Evolutionary conservation across 2,888 invertebrate genomes (phyloP).

Genomic region (Rotaria socialis): DNA sequence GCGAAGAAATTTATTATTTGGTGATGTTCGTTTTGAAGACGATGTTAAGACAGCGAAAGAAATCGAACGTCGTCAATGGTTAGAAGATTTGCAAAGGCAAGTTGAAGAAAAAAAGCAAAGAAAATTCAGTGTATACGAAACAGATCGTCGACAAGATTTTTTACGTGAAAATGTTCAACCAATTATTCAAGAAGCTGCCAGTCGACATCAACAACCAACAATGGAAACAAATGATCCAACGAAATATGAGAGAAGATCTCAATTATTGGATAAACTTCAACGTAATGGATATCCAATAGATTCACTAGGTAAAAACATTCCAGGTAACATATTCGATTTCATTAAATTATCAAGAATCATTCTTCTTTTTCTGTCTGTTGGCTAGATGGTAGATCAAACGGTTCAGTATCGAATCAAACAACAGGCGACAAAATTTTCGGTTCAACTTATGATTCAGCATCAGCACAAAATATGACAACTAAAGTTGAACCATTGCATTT

Average conservation of each 20-base stretch:
- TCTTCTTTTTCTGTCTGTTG: not conserved
- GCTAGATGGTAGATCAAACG: not conserved
- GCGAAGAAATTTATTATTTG: conserved; percentile 42
- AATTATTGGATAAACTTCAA: not conserved
- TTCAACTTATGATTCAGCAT: not conserved
- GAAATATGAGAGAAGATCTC: not conserved
- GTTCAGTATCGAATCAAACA: not conserved
- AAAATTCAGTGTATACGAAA: not conserved
- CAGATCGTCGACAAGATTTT: conserved; percentile 1
- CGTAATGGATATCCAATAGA: not conserved
- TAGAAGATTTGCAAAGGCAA: conserved; percentile 33
- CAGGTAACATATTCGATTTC: not conserved
- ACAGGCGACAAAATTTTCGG: not conserved
- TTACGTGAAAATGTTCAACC: not conserved
- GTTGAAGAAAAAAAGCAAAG: conserved; percentile 40
- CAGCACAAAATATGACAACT: not conserved
- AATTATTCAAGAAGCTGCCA: not conserved
- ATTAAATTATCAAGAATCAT: no score
- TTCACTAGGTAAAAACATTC: not conserved
- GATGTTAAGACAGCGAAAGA: conserved; percentile 42
- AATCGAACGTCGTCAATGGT: conserved; percentile 45
- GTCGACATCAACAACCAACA: not conserved
- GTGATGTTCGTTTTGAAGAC: conserved; percentile 38
- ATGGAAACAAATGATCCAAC: not conserved
- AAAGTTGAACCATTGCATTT: not conserved